Evolutionary conservation across 2,113 vertebrate genomes (phyloP), one percentile per base, ranked within the genome.

Genomic region (Stigmatopora argus): DNA sequence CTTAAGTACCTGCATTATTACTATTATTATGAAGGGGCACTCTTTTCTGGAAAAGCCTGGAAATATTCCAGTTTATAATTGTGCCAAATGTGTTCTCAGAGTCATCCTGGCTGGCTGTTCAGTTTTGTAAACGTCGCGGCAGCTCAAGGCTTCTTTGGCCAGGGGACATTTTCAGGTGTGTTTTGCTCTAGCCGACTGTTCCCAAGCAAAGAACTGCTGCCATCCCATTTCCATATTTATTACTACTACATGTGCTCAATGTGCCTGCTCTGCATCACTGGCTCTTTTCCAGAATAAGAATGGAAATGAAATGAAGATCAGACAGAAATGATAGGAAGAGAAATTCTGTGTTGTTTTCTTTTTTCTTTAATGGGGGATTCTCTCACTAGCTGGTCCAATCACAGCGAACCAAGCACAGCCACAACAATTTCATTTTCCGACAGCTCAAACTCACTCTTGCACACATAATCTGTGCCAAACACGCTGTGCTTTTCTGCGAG

Each of bases 181-280:
- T 51, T 51, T 51, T 17, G 18, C 48, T 51, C 5, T 51, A n/a
- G 11, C 51, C 0, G 10, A 19, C 9, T 60, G n/a, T 41, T 60
- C 58, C 35, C n/a, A 4, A 41, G 18, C 11, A 60, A 56, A 56
- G 35, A 21, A n/a, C 10, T 21, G 58, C 58, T 60, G 38, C 34
- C 58, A 12, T 60, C 58, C 41, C 58, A 60, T 60, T 60, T 44
- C 58, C 58, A 60, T 60, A 60, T 41, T 60, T 60, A 19, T 60
- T 60, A 41, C 41, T 35, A 38, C 35, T 60, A 41, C 58, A 60
- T 44, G 18, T 60, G 35, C 58, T 60, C 18, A 18, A 31, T 56
- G 53, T 17, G 53, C 53, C 53, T 56, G 18, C 9, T 19, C 58
- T 44, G 58, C 18, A n/a, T 60, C 35, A 35, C 58, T 60, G 58